phyloP scores from a whole-genome alignment of 2,113 vertebrate genomes.

The Lathamus discolor region DNA sequence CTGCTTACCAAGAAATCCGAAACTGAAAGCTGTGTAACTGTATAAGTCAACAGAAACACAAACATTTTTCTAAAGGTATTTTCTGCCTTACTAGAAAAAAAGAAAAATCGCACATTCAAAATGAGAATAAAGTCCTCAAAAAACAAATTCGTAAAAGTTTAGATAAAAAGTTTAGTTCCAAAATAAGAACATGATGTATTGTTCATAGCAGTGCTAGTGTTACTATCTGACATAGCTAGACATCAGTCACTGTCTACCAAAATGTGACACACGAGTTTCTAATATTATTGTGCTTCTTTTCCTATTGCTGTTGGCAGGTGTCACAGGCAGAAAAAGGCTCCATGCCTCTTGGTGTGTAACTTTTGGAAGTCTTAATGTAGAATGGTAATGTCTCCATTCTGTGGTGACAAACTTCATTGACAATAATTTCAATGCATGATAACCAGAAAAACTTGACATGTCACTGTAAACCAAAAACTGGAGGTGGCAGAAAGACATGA shows the following conservation, averaged over 20 bases:
- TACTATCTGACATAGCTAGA: neutral
- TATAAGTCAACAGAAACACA: neutral
- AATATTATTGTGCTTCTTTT: neutral
- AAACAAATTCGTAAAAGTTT: neutral
- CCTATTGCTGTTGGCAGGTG: neutral
- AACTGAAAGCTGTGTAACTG: neutral
- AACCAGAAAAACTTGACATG: neutral
- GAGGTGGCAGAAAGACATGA: neutral
- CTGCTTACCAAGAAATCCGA: neutral
- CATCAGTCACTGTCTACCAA: neutral
- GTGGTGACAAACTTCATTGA: neutral
- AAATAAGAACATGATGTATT: neutral
- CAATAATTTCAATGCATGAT: neutral
- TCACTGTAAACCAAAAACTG: fast-evolving
- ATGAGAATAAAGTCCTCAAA: neutral
- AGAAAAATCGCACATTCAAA: neutral
- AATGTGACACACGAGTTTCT: fast-evolving
- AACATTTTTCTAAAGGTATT: neutral
- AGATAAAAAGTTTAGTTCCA: neutral
- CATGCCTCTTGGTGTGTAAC: neutral
- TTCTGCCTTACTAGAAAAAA: neutral
- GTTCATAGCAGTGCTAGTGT: neutral
- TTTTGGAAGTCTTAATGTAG: neutral
- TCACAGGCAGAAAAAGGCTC: neutral
- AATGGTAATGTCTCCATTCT: neutral